These are phyloP conservation scores for Venusia cambrica DNA, from an alignment of 2,888 invertebrate species.

Conservation along the genomic window DNA sequence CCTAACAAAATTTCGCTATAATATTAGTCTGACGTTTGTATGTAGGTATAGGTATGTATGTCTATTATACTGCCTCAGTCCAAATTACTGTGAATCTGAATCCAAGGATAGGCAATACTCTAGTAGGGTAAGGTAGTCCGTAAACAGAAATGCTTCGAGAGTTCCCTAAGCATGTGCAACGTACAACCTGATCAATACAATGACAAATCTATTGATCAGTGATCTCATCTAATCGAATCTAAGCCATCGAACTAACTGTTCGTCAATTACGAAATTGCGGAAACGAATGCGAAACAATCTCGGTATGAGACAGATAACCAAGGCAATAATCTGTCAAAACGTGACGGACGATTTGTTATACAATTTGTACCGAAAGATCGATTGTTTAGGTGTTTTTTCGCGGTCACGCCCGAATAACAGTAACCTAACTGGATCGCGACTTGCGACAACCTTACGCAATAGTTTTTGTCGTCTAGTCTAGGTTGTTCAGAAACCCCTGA, in stretches of 20 bases:
- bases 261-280: slow-evolving; percentile 20
- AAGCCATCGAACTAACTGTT: slow-evolving; percentile 4
- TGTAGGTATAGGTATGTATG: too few species aligned
- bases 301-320: slow-evolving; percentile 7
- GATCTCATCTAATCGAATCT: slow-evolving; percentile 11
- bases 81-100: too few species aligned
- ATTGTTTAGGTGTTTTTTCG: slow-evolving; percentile 36
- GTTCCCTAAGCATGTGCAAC: too few species aligned
- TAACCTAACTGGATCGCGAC: slow-evolving; percentile 18
- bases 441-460: slow-evolving; percentile 16
- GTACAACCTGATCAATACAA: too few species aligned
- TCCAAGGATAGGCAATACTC: too few species aligned
- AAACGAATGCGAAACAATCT: slow-evolving; percentile 18
- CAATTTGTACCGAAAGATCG: slow-evolving; percentile 34
- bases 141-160: too few species aligned
- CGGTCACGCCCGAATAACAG: slow-evolving; percentile 42
- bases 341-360: slow-evolving; percentile 26
- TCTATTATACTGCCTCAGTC: too few species aligned
- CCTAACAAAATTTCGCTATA: too few species aligned
- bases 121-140: too few species aligned
- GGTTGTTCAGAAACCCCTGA: slow-evolving; percentile 10
- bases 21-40: too few species aligned
- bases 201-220: not conserved
- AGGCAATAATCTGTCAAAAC: slow-evolving; percentile 9
- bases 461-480: slow-evolving; percentile 9